Evolutionary conservation across 2,888 invertebrate genomes (phyloP).

Genomic region (Mythimna loreyi): DNA sequence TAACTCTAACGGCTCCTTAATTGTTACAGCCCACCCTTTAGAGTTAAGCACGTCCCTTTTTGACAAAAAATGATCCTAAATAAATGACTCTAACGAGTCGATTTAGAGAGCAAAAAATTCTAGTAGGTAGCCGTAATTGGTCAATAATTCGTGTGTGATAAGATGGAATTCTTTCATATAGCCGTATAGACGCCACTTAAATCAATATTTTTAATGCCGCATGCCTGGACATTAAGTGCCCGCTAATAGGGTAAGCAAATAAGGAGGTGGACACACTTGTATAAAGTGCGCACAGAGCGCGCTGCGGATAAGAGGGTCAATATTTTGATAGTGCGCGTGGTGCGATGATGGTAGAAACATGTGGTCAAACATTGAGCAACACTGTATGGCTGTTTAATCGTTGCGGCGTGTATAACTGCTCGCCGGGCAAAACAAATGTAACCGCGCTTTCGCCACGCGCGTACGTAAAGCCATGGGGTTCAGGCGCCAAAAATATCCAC

Average conservation of each 20-base stretch:
- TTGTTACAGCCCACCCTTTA: constrained; percentile 87
- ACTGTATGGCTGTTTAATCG: constrained; percentile 79
- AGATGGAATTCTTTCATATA: constrained; percentile 77
- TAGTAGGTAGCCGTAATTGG: constrained; percentile 79
- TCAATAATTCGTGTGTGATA: constrained; percentile 81
- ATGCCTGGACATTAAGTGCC: constrained; percentile 82
- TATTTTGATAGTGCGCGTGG: constrained; percentile 89
- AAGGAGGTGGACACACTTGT: constrained; percentile 81
- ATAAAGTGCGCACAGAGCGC: constrained; percentile 82
- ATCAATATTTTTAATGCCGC: constrained; percentile 84
- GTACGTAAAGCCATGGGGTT: constrained; percentile 67
- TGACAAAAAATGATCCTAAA: constrained; percentile 85
- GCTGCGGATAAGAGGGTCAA: constrained; percentile 88
- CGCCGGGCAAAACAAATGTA: constrained; percentile 78
- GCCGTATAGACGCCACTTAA: constrained; percentile 75
- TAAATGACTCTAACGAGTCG: constrained; percentile 84
- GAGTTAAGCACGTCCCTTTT: constrained; percentile 78
- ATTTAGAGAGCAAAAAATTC: constrained; percentile 80
- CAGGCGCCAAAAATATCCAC: constrained; percentile 81
- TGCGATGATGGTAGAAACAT: constrained; percentile 80
- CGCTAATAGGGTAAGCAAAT: constrained; percentile 87
- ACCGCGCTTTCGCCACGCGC: constrained; percentile 78
- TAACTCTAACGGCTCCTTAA: constrained; percentile 87
- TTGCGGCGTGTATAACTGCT: constrained; percentile 73
- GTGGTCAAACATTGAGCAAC: constrained; percentile 90